Evolutionary conservation across 37 sponge, comb jelly and placozoan genomes (phyloP).

Genomic region (Oscarella lobularis): DNA sequence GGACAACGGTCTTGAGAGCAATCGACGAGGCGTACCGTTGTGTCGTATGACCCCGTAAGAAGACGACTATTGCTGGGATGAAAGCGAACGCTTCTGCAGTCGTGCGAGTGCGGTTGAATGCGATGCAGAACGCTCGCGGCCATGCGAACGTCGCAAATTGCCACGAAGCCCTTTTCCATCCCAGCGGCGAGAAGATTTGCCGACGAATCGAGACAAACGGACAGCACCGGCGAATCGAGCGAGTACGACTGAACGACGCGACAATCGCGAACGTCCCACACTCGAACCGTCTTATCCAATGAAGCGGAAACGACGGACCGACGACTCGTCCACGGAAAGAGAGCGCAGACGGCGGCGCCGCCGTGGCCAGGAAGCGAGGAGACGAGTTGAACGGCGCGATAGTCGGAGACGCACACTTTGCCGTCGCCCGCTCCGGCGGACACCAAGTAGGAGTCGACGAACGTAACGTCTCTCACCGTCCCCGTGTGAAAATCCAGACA

Average conservation of each 20-base stretch:
- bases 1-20: not conserved
- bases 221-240: conserved; percentile 2
- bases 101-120: conserved; percentile 24
- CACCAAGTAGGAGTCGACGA: conserved; percentile 33
- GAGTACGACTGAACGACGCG: conserved; percentile 4
- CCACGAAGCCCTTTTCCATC: conserved; percentile 32
- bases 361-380: conserved; percentile 27
- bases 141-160: conserved; percentile 21
- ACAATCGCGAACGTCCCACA: conserved; percentile 49
- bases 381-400: conserved; percentile 9
- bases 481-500: conserved; percentile 17
- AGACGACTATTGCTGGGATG: conserved; percentile 31
- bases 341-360: conserved; percentile 42
- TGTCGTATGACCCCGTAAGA: conserved; percentile 70
- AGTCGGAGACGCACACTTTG: conserved; percentile 32
- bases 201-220: conserved; percentile 7
- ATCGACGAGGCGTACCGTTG: conserved; percentile 24
- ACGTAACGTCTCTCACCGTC: conserved; percentile 63
- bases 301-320: conserved; percentile 45
- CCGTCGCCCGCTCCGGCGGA: conserved; percentile 61
- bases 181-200: conserved; percentile 7
- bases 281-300: conserved; percentile 32
- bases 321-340: conserved; percentile 8
- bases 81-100: conserved; percentile 51
- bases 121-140: not conserved